Percentiles rank a stretch among this genome's conserved stretches.
phyloP scores from a whole-genome alignment of 1,140 invertebrate species.

The Oscheius sp. region DNA sequence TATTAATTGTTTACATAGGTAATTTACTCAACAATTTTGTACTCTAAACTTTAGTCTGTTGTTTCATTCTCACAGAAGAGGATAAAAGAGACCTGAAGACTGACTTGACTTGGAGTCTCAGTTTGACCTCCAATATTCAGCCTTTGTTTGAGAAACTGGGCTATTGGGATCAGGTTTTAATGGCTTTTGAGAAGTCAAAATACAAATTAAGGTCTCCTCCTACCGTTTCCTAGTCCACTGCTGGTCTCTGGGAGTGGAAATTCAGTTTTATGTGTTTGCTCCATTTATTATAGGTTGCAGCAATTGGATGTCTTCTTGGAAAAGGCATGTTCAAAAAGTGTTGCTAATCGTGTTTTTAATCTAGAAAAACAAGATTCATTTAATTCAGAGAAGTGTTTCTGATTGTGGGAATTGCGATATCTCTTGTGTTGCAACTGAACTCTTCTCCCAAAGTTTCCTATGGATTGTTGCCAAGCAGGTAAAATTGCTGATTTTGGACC shows the following conservation, averaged over 20 bases:
- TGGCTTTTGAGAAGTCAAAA: no score
- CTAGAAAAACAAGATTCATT: no score
- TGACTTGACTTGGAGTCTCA: background rate
- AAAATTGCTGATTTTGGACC: no score
- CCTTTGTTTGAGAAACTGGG: background rate
- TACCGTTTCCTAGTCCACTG: background rate
- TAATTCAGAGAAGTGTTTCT: background rate
- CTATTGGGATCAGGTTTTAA: background rate
- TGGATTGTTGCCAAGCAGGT: background rate
- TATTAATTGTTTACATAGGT: background rate
- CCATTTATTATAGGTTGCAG: background rate
- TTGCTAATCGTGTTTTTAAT: no score
- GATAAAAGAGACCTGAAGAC: background rate
- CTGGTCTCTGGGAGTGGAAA: constrained; percentile 5
- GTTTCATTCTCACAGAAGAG: background rate
- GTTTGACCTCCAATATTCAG: background rate
- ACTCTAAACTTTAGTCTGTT: background rate
- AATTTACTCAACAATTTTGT: background rate
- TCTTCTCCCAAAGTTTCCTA: background rate
- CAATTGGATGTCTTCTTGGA: background rate
- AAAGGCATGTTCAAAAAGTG: background rate
- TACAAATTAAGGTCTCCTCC: background rate
- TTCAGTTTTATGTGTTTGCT: background rate
- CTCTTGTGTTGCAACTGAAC: background rate
- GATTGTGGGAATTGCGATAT: background rate